Evolutionary conservation across 2,888 invertebrate species (phyloP).

Genomic region (Acronicta aceris): DNA sequence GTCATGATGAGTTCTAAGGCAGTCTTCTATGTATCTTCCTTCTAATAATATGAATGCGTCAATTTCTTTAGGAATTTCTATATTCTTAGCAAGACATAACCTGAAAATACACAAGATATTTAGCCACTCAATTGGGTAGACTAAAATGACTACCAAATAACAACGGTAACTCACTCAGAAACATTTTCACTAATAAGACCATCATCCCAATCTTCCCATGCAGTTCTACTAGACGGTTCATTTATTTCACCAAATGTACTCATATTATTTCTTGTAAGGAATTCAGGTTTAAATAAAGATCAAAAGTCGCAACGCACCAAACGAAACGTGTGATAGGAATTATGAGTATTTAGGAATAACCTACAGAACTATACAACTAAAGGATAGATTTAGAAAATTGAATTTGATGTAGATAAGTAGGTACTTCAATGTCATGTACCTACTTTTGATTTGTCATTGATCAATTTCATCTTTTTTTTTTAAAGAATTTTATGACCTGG

Average conservation of each 20-base stretch:
- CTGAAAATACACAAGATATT: slow-evolving; percentile 63
- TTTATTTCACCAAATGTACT: slow-evolving; percentile 80
- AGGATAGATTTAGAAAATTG: too few species aligned
- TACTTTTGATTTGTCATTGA: too few species aligned
- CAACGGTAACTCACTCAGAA: slow-evolving; percentile 57
- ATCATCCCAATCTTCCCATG: slow-evolving; percentile 87
- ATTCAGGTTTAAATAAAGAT: too few species aligned
- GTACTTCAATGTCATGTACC: too few species aligned
- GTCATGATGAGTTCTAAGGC: slow-evolving; percentile 62
- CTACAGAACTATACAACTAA: too few species aligned
- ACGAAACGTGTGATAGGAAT: too few species aligned
- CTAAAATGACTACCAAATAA: not conserved
- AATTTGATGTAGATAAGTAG: too few species aligned
- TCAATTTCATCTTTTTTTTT: too few species aligned
- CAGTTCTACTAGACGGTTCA: slow-evolving; percentile 78
- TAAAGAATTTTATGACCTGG: too few species aligned
- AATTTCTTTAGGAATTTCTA: slow-evolving; percentile 62
- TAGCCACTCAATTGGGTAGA: not conserved
- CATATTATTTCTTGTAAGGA: slow-evolving; percentile 59
- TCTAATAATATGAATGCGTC: slow-evolving; percentile 78
- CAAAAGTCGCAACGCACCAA: too few species aligned
- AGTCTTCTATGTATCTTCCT: slow-evolving; percentile 78
- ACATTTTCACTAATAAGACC: slow-evolving; percentile 50
- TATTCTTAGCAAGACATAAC: slow-evolving; percentile 67
- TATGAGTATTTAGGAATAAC: too few species aligned